Conservation (phyloP, 2,797 vertebrate species). For the Sebastes matsubarae region DNA sequence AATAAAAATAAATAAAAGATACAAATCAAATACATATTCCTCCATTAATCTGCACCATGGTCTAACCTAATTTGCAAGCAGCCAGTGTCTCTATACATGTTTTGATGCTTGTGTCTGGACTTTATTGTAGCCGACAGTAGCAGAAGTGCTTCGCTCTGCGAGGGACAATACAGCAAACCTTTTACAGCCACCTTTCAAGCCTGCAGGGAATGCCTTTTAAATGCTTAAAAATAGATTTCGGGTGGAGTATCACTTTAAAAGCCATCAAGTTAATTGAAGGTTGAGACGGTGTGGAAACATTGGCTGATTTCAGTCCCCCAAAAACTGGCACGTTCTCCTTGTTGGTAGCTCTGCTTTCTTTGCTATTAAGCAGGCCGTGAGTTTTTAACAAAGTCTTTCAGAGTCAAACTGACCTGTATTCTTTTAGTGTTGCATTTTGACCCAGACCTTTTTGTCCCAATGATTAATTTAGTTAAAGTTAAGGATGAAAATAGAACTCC, state of each 20-base stretch:
- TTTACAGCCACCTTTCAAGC: conserved; percentile 51
- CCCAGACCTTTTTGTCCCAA: background rate
- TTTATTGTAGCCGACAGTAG: background rate
- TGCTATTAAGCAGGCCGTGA: conserved; percentile 9
- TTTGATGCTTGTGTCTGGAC: conserved; percentile 37
- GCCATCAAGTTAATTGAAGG: conserved; percentile 52
- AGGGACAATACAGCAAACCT: conserved; percentile 1
- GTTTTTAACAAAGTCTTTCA: conserved; percentile 6
- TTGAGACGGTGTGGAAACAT: conserved; percentile 55
- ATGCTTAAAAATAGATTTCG: conserved; percentile 43
- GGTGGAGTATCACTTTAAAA: conserved; percentile 53
- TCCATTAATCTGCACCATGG: no score
- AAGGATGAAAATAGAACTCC: conserved; percentile 30
- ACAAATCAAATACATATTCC: no score
- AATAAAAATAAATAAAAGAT: no score
- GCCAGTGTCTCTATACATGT: background rate
- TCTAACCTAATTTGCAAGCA: no score
- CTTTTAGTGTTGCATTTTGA: background rate
- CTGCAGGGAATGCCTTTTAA: conserved; percentile 42
- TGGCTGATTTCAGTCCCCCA: conserved; percentile 36
- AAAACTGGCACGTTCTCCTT: conserved; percentile 1
- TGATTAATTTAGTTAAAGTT: background rate
- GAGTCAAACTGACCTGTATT: conserved; percentile 4
- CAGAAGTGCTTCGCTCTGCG: background rate
- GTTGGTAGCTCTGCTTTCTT: conserved; percentile 1